These are phyloP conservation scores for Sitophilus oryzae DNA, from an alignment of 1,140 invertebrate species.

Conservation along the genomic window DNA sequence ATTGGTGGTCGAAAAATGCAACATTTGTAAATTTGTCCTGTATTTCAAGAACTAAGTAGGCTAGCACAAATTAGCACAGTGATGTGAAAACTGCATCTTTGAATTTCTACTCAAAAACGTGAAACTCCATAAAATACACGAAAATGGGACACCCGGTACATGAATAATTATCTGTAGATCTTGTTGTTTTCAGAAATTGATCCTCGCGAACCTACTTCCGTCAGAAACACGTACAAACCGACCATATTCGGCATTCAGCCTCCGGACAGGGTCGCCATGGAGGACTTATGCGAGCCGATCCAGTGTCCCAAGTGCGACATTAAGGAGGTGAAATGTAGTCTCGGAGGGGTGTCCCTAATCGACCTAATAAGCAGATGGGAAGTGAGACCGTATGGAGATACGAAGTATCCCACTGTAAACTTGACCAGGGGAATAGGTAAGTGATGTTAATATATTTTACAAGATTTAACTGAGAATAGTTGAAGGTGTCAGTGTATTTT, in stretches of 20 bases:
- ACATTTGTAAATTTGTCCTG: neutral
- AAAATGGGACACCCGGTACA: no score
- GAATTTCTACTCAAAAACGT: no score
- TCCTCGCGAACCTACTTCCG: constrained; percentile 44
- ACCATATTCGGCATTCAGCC: constrained; percentile 53
- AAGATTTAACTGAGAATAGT: no score
- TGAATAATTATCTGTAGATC: neutral
- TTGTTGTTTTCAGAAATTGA: constrained; percentile 44
- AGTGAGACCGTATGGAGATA: constrained; percentile 44
- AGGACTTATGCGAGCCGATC: constrained; percentile 58
- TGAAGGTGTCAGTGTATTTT: no score
- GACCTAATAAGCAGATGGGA: constrained; percentile 52
- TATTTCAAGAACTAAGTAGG: no score
- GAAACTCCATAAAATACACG: no score
- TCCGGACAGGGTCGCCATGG: constrained; percentile 48
- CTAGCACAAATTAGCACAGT: no score
- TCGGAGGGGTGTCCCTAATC: constrained; percentile 51
- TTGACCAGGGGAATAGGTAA: constrained; percentile 55
- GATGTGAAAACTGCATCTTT: no score
- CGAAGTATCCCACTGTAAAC: constrained; percentile 51
- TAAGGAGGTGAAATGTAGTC: constrained; percentile 46
- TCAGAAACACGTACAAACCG: constrained; percentile 22
- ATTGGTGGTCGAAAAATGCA: no score
- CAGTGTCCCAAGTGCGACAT: constrained; percentile 55
- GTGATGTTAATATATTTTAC: no score